phyloP scores from a whole-genome alignment of 2,113 vertebrate genomes.

The Xiphias gladius region DNA sequence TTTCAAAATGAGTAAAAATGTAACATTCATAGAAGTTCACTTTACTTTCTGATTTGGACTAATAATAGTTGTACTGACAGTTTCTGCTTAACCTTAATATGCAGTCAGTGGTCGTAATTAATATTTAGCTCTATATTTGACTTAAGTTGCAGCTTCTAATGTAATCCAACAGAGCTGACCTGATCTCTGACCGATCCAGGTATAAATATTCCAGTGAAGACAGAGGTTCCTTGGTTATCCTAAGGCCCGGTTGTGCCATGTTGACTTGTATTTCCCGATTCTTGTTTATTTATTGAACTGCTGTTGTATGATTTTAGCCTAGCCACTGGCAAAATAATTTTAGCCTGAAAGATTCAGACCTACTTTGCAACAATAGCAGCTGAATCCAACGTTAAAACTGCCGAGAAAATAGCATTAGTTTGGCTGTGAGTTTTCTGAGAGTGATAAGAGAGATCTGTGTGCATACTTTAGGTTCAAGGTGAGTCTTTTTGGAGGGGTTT shows the following conservation, averaged over 20 bases:
- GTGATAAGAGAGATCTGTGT: too few relatives aligned
- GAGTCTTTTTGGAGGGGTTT: too few relatives aligned
- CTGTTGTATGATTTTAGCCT: too few relatives aligned
- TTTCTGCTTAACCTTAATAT: not conserved
- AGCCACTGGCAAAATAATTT: too few relatives aligned
- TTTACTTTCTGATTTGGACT: not conserved
- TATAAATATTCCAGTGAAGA: conserved; percentile 2
- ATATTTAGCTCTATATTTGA: conserved; percentile 13
- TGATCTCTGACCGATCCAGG: not conserved
- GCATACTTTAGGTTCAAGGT: too few relatives aligned
- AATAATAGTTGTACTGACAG: not conserved
- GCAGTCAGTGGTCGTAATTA: not conserved
- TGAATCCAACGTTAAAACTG: too few relatives aligned
- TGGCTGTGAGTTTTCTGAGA: too few relatives aligned
- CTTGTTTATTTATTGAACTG: too few relatives aligned
- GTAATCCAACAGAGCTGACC: conserved; percentile 9
- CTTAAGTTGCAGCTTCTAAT: not conserved
- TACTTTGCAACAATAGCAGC: too few relatives aligned
- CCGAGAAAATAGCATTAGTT: too few relatives aligned
- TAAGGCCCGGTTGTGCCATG: conserved; percentile 2
- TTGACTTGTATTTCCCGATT: not conserved
- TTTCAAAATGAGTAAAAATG: not conserved
- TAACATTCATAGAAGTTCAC: too few relatives aligned
- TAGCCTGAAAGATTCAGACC: too few relatives aligned
- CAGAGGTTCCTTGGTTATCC: not conserved